A percentile compares a stretch with the other conserved stretches of the same genome.
These are phyloP conservation scores for Cenopis cana DNA, from an alignment of 2,888 invertebrate species.

Conservation along the genomic window DNA sequence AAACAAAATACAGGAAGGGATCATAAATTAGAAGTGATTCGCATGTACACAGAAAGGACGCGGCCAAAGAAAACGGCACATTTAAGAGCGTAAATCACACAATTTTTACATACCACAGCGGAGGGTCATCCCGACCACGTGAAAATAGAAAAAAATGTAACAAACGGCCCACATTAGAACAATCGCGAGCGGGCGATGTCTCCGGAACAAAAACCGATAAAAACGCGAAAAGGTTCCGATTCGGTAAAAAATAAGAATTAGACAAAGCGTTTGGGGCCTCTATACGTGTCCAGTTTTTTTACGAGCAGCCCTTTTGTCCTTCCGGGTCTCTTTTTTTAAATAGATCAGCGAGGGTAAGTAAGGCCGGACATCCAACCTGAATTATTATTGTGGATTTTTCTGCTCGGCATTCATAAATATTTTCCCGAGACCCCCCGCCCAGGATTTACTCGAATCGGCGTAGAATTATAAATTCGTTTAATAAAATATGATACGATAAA, in stretches of 20 bases:
- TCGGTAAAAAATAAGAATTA: conserved; percentile 85
- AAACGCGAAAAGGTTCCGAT: conserved; percentile 82
- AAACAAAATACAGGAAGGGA: conserved; percentile 45
- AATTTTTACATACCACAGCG: conserved; percentile 70
- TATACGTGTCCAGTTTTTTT: conserved; percentile 84
- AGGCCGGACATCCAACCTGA: conserved; percentile 81
- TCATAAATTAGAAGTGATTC: conserved; percentile 42
- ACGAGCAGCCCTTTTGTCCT: conserved; percentile 82
- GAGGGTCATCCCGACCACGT: conserved; percentile 68
- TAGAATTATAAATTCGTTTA: conserved; percentile 84
- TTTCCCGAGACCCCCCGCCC: conserved; percentile 64
- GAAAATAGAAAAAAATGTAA: conserved; percentile 75
- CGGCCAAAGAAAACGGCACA: conserved; percentile 57
- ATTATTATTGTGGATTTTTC: conserved; percentile 86
- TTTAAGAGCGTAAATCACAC: conserved; percentile 63
- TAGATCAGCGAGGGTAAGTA: conserved; percentile 83
- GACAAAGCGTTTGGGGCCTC: conserved; percentile 80
- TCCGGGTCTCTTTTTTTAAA: conserved; percentile 84
- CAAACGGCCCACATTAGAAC: conserved; percentile 82
- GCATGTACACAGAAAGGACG: conserved; percentile 47
- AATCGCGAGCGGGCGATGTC: conserved; percentile 74
- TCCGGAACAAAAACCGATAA: conserved; percentile 85
- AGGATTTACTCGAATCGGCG: conserved; percentile 80
- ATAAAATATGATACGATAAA: conserved; percentile 85
- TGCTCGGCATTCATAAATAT: conserved; percentile 84